These are phyloP conservation scores for Ctenoplectra terminalis DNA, from an alignment of 1,140 invertebrate genomes.

Conservation along the genomic window DNA sequence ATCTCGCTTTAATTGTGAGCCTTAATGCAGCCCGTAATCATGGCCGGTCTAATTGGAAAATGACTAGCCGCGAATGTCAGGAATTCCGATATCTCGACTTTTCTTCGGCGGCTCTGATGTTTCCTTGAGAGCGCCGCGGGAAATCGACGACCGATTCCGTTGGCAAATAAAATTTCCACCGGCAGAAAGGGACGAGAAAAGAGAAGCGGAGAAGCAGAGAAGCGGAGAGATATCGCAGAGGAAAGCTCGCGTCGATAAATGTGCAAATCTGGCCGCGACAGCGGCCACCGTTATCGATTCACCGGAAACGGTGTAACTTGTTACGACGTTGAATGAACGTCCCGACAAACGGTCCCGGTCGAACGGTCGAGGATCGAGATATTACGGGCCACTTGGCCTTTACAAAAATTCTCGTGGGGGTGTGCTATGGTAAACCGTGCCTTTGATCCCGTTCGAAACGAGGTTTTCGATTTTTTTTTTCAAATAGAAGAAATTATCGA, in stretches of 20 bases:
- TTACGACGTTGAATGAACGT: constrained; percentile 2
- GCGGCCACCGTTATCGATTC: background rate
- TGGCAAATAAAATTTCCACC: constrained; percentile 28
- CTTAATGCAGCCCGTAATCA: background rate
- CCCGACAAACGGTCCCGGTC: background rate
- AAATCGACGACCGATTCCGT: background rate
- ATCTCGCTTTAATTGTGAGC: constrained; percentile 28
- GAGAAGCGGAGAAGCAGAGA: background rate
- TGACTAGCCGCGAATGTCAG: constrained; percentile 7
- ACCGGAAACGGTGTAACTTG: constrained; percentile 14
- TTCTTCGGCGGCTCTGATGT: too few relatives aligned
- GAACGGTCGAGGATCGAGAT: background rate
- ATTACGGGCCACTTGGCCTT: background rate
- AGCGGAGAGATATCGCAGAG: background rate
- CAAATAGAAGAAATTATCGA: too few relatives aligned
- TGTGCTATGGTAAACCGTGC: background rate
- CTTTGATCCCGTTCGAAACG: background rate
- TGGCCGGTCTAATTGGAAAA: constrained; percentile 24
- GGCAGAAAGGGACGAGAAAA: too few relatives aligned
- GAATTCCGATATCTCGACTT: background rate
- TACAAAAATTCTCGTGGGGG: background rate
- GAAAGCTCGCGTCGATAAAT: constrained; percentile 5
- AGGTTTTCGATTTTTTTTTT: background rate
- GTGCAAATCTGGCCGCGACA: constrained; percentile 2
- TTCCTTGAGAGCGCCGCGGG: too few relatives aligned